A percentile compares a stretch with the other conserved stretches of the same genome.
Evolutionary conservation across 2,888 invertebrate genomes (phyloP).

Genomic region (Halocaridina rubra): DNA sequence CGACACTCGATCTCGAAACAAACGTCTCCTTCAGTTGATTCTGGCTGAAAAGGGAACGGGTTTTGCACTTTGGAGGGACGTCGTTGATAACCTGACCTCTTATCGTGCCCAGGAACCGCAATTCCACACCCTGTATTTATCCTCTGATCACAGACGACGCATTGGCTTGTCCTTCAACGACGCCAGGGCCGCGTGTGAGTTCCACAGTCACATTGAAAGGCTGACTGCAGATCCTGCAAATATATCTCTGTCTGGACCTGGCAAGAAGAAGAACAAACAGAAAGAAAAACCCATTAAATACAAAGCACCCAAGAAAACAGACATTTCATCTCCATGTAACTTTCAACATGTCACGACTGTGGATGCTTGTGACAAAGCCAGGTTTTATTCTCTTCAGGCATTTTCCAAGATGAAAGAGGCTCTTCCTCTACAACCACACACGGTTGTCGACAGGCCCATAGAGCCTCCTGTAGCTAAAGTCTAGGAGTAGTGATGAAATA

Average conservation of each 20-base stretch:
- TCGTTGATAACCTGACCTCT: slow-evolving; percentile 81
- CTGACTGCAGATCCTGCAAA: slow-evolving; percentile 83
- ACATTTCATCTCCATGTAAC: slow-evolving; percentile 86
- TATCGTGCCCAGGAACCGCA: slow-evolving; percentile 76
- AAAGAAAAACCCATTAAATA: slow-evolving; percentile 66
- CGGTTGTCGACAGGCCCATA: slow-evolving; percentile 25
- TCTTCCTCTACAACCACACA: slow-evolving; percentile 17
- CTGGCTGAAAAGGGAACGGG: slow-evolving; percentile 84
- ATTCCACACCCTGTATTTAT: slow-evolving; percentile 85
- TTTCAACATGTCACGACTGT: slow-evolving; percentile 86
- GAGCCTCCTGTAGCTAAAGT: slow-evolving; percentile 5
- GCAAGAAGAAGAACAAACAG: slow-evolving; percentile 69
- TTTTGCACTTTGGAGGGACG: slow-evolving; percentile 84
- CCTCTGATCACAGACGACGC: slow-evolving; percentile 80
- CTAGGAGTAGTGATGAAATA: too few species aligned
- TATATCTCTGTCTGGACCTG: slow-evolving; percentile 80
- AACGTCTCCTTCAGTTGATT: slow-evolving; percentile 78
- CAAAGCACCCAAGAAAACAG: slow-evolving; percentile 79
- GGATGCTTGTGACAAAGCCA: slow-evolving; percentile 76
- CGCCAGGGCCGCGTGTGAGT: slow-evolving; percentile 77
- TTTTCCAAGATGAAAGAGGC: slow-evolving; percentile 69
- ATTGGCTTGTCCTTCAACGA: slow-evolving; percentile 86
- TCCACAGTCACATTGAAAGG: slow-evolving; percentile 78
- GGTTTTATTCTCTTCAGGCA: slow-evolving; percentile 78
- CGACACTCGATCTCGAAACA: slow-evolving; percentile 77